Percentiles rank a stretch among this genome's conserved stretches.
Conservation (phyloP, 2,797 vertebrate genomes). For the Phrynocephalus guinanensis region DNA sequence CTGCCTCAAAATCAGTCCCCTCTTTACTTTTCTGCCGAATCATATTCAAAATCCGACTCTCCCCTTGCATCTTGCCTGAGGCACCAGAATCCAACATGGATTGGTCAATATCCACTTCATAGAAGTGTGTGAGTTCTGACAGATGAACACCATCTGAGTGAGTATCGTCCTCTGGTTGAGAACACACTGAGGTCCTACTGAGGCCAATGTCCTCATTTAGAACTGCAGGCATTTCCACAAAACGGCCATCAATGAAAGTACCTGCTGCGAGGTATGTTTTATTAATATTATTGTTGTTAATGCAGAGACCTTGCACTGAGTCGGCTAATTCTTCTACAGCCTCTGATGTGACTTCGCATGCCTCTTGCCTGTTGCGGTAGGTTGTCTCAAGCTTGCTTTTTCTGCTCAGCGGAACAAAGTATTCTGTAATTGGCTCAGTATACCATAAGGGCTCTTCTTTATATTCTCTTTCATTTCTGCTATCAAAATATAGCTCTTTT, state of each 20-base stretch:
- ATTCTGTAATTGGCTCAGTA: constrained; percentile 96
- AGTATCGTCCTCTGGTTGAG: constrained; percentile 92
- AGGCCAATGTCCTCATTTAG: constrained; percentile 88
- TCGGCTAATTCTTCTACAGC: constrained; percentile 88
- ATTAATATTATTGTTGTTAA: constrained; percentile 88
- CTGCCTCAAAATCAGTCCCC: constrained; percentile 93
- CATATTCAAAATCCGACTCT: constrained; percentile 99
- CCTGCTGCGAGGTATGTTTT: constrained; percentile 95
- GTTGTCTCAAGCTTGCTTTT: constrained; percentile 98
- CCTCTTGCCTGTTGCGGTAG: constrained; percentile 88
- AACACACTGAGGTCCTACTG: constrained; percentile 91
- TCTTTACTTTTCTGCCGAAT: constrained; percentile 97
- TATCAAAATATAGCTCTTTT: constrained; percentile 84
- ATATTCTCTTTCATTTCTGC: constrained; percentile 89
- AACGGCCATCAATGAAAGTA: constrained; percentile 97
- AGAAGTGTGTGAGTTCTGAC: constrained; percentile 99
- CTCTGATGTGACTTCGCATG: constrained; percentile 78
- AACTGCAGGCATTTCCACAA: constrained; percentile 95
- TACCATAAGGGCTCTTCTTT: constrained; percentile 99
- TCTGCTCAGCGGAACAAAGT: constrained; percentile 92
- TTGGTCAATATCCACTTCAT: constrained; percentile 99
- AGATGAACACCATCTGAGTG: constrained; percentile 99
- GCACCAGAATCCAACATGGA: constrained; percentile 99
- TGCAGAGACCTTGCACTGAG: constrained; percentile 91
- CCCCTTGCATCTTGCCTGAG: constrained; percentile 96